A percentile compares a stretch with the other conserved stretches of the same genome.
Evolutionary conservation across 2,113 vertebrate species (phyloP).

Genomic region (Chaetorhynchus papuensis): DNA sequence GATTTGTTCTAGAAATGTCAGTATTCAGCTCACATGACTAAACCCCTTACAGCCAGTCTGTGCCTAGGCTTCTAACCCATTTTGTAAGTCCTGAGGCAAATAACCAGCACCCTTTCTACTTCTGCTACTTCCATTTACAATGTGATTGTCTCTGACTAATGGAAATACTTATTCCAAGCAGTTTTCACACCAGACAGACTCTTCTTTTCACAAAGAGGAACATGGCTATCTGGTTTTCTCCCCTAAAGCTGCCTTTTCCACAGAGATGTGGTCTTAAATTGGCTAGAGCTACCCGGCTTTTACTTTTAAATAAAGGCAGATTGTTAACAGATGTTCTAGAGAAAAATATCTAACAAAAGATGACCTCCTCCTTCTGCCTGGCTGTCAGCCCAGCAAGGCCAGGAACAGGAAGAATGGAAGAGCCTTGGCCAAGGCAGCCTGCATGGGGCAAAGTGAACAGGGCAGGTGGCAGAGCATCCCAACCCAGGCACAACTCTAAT

Average conservation of each 20-base stretch:
- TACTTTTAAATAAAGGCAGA: not conserved
- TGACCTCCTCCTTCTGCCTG: not conserved
- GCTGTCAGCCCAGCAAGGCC: not conserved
- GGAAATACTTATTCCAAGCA: not conserved
- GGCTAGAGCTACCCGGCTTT: not conserved
- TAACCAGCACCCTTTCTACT: not conserved
- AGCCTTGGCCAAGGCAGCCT: not conserved
- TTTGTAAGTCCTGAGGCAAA: not conserved
- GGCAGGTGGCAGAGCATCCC: not conserved
- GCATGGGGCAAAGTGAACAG: accelerated
- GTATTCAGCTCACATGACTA: not conserved
- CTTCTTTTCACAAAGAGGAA: not conserved
- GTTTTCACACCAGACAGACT: not conserved
- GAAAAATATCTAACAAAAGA: not conserved
- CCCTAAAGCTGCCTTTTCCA: not conserved
- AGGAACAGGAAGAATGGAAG: not conserved
- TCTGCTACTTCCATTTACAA: not conserved
- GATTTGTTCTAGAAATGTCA: not conserved
- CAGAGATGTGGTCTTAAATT: not conserved
- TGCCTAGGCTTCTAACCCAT: not conserved
- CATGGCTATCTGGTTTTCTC: not conserved
- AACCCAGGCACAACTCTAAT: not conserved
- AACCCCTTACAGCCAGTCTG: not conserved
- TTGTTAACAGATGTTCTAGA: not conserved
- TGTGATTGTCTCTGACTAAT: not conserved